Conservation (phyloP, 2,888 invertebrate genomes). For the Cryptocephalus primarius region DNA sequence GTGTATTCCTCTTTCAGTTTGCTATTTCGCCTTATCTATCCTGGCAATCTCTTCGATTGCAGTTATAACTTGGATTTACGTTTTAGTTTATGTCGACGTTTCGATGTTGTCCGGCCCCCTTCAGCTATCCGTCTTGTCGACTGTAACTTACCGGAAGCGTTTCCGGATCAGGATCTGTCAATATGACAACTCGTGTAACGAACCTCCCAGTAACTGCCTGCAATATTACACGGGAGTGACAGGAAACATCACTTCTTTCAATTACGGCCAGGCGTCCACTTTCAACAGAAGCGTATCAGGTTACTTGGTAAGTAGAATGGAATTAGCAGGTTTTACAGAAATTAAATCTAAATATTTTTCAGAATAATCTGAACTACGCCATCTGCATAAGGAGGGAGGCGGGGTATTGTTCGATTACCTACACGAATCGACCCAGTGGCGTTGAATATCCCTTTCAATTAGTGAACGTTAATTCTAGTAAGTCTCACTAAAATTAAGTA, state of each 20-base stretch:
- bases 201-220: conserved; percentile 42
- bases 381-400: conserved; percentile 55
- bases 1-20: no score
- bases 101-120: conserved; percentile 51
- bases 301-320: conserved; percentile 45
- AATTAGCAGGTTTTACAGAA: background rate
- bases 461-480: conserved; percentile 55
- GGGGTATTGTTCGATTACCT: conserved; percentile 56
- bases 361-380: conserved; percentile 71
- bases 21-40: no score
- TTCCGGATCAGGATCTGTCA: conserved; percentile 56
- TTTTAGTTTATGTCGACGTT: conserved; percentile 60
- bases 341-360: conserved; percentile 9
- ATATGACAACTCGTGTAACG: conserved; percentile 28
- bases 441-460: conserved; percentile 53
- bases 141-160: conserved; percentile 43
- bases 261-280: conserved; percentile 51
- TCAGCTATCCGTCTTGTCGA: conserved; percentile 52
- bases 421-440: conserved; percentile 42
- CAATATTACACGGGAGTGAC: conserved; percentile 51
- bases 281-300: conserved; percentile 44
- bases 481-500: conserved; percentile 10
- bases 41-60: no score
- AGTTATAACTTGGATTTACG: no score
- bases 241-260: conserved; percentile 59